These are phyloP conservation scores for Agrochola lota DNA, from an alignment of 2,888 invertebrate genomes.

Conservation along the genomic window DNA sequence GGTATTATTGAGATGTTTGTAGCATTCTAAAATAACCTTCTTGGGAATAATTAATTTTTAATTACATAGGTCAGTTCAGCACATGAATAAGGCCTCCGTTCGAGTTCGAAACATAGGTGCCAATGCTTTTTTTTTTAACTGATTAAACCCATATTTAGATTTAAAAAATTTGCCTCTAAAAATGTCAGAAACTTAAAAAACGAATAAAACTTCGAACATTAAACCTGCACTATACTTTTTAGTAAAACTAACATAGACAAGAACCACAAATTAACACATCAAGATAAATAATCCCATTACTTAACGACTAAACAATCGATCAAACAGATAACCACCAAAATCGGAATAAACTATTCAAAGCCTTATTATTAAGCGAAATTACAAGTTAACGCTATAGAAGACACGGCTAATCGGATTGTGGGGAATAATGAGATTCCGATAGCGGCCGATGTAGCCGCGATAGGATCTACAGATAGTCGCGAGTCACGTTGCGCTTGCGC, in stretches of 20 bases:
- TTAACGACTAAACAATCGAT: slow-evolving; percentile 47
- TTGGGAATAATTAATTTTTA: too few species aligned
- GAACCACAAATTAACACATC: slow-evolving; percentile 34
- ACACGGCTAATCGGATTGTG: slow-evolving; percentile 79
- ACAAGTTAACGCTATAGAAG: slow-evolving; percentile 71
- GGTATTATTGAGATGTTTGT: not conserved
- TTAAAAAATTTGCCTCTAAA: not conserved
- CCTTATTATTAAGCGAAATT: slow-evolving; percentile 67
- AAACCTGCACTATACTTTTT: not conserved
- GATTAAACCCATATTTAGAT: too few species aligned
- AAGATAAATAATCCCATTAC: slow-evolving; percentile 32
- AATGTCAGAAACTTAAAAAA: not conserved
- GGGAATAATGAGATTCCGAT: slow-evolving; percentile 80
- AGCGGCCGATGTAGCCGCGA: slow-evolving; percentile 75
- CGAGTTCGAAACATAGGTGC: not conserved
- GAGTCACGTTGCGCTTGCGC: slow-evolving; percentile 73
- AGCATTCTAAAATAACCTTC: not conserved
- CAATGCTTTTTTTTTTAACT: not conserved
- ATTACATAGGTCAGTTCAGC: not conserved
- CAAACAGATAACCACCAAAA: slow-evolving; percentile 54
- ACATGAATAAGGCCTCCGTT: not conserved
- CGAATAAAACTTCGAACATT: not conserved
- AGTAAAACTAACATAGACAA: not conserved
- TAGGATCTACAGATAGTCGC: slow-evolving; percentile 75
- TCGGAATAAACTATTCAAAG: slow-evolving; percentile 59